A percentile compares a stretch with the other conserved stretches of the same genome.
Evolutionary conservation across 2,113 vertebrate species (phyloP).

Genomic region (Chaetodon trifascialis): DNA sequence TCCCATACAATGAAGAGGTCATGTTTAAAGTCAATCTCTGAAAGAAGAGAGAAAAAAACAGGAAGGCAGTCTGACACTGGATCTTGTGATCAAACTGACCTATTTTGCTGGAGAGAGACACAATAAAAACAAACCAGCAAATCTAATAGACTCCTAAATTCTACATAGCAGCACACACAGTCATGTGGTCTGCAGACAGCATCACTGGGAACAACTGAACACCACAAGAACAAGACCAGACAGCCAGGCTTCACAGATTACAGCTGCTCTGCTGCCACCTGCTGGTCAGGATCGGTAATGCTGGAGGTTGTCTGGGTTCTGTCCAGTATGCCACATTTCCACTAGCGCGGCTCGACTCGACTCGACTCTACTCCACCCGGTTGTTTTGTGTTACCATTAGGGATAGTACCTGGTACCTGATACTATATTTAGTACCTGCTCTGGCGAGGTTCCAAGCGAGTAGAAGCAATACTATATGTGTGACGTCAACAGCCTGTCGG

Average conservation of each 20-base stretch:
- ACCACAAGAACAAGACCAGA: background rate
- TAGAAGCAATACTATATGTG: too few species aligned
- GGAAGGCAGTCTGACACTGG: background rate
- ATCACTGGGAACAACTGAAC: background rate
- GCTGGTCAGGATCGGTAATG: constrained; percentile 29
- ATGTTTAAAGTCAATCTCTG: background rate
- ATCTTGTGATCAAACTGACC: constrained; percentile 27
- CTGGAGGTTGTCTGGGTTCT: background rate
- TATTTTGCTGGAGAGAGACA: background rate
- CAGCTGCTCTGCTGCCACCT: constrained; percentile 67
- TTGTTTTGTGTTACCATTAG: too few species aligned
- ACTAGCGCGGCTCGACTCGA: too few species aligned
- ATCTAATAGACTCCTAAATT: constrained; percentile 24
- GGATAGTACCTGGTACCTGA: too few species aligned
- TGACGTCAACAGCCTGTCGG: too few species aligned
- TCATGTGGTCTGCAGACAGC: constrained; percentile 38
- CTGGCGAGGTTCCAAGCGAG: too few species aligned
- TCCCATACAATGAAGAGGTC: background rate
- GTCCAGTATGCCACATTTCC: too few species aligned
- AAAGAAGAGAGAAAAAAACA: background rate
- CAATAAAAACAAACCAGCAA: constrained; percentile 19
- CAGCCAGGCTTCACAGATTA: too few species aligned
- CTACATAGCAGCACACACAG: background rate
- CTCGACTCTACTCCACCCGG: too few species aligned
- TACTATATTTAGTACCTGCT: too few species aligned